phyloP scores from a whole-genome alignment of 2,888 invertebrate genomes.

The Dorcus hopei region DNA sequence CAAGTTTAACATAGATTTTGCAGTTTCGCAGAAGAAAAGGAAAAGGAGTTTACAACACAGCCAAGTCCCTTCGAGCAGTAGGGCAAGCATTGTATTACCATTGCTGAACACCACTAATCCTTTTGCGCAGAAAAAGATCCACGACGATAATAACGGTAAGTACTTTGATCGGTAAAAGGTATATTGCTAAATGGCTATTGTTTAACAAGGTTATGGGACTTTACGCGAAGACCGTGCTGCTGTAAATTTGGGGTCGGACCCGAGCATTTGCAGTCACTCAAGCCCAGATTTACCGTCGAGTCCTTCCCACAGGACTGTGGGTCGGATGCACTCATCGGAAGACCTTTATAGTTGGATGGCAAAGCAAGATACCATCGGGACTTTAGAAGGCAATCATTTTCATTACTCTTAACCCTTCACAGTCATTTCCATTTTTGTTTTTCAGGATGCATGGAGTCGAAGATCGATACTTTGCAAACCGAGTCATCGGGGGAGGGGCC shows the following conservation, averaged over 20 bases:
- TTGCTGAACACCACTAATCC: conserved; percentile 58
- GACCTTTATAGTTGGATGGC: conserved; percentile 97
- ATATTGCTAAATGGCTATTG: neutral
- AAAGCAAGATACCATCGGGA: conserved; percentile 57
- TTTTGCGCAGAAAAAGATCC: conserved; percentile 55
- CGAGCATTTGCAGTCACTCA: conserved; percentile 53
- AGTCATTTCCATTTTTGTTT: conserved; percentile 2
- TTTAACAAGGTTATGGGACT: conserved; percentile 66
- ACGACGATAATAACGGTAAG: conserved; percentile 50
- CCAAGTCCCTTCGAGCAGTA: conserved; percentile 63
- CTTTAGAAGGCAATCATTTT: conserved; percentile 3
- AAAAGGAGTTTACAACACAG: conserved; percentile 49
- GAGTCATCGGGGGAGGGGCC: conserved; percentile 53
- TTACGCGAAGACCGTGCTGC: conserved; percentile 62
- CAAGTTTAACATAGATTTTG: neutral
- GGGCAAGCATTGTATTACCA: conserved; percentile 76
- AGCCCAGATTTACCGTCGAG: conserved; percentile 47
- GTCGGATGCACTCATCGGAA: conserved; percentile 53
- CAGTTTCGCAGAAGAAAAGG: conserved; percentile 48
- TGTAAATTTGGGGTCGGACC: conserved; percentile 64
- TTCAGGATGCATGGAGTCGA: conserved; percentile 42
- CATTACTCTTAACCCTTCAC: neutral
- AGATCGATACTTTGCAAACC: conserved; percentile 45
- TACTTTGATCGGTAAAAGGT: conserved; percentile 4
- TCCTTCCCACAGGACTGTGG: conserved; percentile 41